Evolutionary conservation across 1,140 invertebrate species (phyloP).

Genomic region (Sycobia sp.): DNA sequence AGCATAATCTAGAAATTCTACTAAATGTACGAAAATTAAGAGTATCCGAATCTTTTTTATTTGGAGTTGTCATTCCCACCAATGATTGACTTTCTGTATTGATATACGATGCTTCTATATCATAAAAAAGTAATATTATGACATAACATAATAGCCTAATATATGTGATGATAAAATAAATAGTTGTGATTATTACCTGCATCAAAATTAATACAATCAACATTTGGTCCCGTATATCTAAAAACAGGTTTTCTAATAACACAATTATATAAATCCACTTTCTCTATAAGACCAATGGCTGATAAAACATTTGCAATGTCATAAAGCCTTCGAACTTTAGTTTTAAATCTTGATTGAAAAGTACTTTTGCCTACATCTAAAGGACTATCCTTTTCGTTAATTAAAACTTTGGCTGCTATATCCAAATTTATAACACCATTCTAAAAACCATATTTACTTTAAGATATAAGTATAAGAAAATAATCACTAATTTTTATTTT

Average conservation of each 20-base stretch:
- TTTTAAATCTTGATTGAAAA: constrained; percentile 63
- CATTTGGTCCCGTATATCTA: constrained; percentile 69
- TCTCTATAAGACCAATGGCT: constrained; percentile 71
- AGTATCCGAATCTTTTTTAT: constrained; percentile 24
- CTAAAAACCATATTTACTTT: too few relatives aligned
- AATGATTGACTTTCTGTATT: constrained; percentile 24
- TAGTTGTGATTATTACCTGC: background rate
- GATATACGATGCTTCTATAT: constrained; percentile 15
- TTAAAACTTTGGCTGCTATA: constrained; percentile 70
- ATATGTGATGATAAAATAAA: too few relatives aligned
- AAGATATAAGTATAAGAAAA: too few relatives aligned
- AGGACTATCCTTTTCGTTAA: constrained; percentile 60
- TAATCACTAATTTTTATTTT: constrained; percentile 13
- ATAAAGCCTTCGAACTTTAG: constrained; percentile 74
- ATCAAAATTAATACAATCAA: constrained; percentile 40
- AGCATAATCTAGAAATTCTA: constrained; percentile 29
- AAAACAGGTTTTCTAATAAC: constrained; percentile 72
- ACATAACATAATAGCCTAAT: background rate
- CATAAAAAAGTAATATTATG: background rate
- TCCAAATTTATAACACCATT: constrained; percentile 71
- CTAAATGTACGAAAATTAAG: constrained; percentile 13
- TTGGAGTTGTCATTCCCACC: constrained; percentile 41
- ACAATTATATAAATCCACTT: constrained; percentile 63
- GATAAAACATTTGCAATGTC: constrained; percentile 78
- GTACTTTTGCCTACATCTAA: constrained; percentile 49